These are phyloP conservation scores for Loripinus fragilis DNA, from an alignment of 2,888 invertebrate genomes.

Conservation along the genomic window DNA sequence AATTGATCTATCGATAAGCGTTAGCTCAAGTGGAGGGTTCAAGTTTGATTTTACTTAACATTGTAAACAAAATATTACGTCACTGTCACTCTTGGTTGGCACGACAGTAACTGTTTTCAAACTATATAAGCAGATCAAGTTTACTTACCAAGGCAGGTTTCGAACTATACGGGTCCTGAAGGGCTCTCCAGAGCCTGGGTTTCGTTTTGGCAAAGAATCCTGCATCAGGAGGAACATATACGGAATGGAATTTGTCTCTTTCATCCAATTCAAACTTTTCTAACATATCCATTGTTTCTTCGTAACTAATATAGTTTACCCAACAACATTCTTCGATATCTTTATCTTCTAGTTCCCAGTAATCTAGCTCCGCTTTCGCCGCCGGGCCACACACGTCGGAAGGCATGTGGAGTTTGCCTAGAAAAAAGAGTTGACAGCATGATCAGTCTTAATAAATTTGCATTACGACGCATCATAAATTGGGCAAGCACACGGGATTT, in stretches of 20 bases:
- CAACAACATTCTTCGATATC: constrained; percentile 76
- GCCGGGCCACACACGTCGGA: constrained; percentile 66
- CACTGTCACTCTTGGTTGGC: too few relatives aligned
- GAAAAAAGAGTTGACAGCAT: too few relatives aligned
- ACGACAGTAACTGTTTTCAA: too few relatives aligned
- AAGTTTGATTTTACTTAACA: too few relatives aligned
- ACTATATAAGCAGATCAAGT: background rate
- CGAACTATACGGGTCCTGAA: constrained; percentile 69
- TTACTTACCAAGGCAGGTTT: constrained; percentile 63
- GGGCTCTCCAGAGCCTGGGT: constrained; percentile 66
- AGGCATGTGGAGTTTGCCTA: constrained; percentile 65
- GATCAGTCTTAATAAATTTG: too few relatives aligned
- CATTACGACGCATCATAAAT: too few relatives aligned
- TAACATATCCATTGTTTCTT: constrained; percentile 65
- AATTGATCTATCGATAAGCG: too few relatives aligned
- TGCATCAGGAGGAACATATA: constrained; percentile 51
- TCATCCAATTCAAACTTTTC: constrained; percentile 68
- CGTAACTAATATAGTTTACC: constrained; percentile 72
- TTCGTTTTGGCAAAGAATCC: constrained; percentile 53
- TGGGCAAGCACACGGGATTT: too few relatives aligned
- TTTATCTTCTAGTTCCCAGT: constrained; percentile 75
- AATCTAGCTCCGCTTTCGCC: constrained; percentile 71
- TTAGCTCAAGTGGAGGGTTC: too few relatives aligned
- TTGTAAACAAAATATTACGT: too few relatives aligned
- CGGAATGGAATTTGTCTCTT: constrained; percentile 55